These are phyloP conservation scores for Phengaris arion DNA, from an alignment of 2,888 invertebrate species.

Conservation along the genomic window DNA sequence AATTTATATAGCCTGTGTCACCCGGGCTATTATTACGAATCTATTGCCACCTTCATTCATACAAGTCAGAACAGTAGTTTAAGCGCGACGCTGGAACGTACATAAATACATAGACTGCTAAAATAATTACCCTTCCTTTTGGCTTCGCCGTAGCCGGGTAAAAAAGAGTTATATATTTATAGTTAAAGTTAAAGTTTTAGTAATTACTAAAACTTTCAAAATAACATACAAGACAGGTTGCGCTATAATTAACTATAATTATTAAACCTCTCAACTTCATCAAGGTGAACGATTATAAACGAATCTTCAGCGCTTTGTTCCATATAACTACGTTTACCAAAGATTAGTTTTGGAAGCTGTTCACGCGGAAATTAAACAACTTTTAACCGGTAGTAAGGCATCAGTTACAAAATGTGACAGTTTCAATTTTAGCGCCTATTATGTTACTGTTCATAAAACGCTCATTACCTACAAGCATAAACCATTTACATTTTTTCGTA, in stretches of 20 bases:
- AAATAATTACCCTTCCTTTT: too few species aligned
- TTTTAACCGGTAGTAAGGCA: conserved; percentile 13
- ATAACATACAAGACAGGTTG: not conserved
- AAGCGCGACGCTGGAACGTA: too few species aligned
- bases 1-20: too few species aligned
- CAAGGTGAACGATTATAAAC: conserved; percentile 9
- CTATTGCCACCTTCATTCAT: too few species aligned
- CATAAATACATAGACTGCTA: too few species aligned
- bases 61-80: too few species aligned
- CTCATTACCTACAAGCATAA: not conserved
- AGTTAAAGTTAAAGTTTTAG: too few species aligned
- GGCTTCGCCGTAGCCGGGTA: too few species aligned
- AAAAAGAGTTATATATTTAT: too few species aligned
- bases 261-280: conserved; percentile 2
- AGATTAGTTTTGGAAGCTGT: conserved; percentile 15
- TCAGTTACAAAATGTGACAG: conserved; percentile 13
- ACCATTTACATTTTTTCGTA: conserved; percentile 1
- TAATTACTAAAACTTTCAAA: not conserved
- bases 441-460: conserved; percentile 4
- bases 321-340: conserved; percentile 3
- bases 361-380: not conserved
- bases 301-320: not conserved
- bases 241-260: not conserved
- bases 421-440: conserved; percentile 14
- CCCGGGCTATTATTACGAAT: too few species aligned